phyloP scores from a whole-genome alignment of 1,140 invertebrate species.

The Drosophila arawakana region DNA sequence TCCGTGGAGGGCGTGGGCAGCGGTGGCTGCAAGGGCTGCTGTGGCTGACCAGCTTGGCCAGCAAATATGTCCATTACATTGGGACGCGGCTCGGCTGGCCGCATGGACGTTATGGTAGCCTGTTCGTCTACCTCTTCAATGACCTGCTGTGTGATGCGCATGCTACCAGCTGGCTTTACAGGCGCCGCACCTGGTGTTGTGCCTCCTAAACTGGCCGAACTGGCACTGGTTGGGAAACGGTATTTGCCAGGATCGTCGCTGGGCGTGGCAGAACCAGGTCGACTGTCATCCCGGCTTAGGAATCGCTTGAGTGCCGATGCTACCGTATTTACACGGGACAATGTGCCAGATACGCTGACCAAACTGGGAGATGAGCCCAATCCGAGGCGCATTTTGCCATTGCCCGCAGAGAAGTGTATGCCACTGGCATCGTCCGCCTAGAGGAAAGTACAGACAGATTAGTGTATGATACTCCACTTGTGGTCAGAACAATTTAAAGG shows the following conservation, averaged over 20 bases:
- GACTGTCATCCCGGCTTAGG: slow-evolving; percentile 89
- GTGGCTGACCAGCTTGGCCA: slow-evolving; percentile 61
- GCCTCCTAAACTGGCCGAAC: slow-evolving; percentile 66
- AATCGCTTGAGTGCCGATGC: slow-evolving; percentile 90
- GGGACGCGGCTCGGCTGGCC: slow-evolving; percentile 86
- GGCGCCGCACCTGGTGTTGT: slow-evolving; percentile 22
- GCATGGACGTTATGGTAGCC: slow-evolving; percentile 90
- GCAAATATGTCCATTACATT: slow-evolving; percentile 87
- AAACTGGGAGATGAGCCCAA: slow-evolving; percentile 85
- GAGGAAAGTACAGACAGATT: neutral
- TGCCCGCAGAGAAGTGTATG: slow-evolving; percentile 89
- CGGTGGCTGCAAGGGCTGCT: slow-evolving; percentile 53
- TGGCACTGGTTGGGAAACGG: slow-evolving; percentile 76
- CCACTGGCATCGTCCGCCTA: slow-evolving; percentile 88
- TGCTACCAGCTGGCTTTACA: slow-evolving; percentile 85
- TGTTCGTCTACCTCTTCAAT: slow-evolving; percentile 94
- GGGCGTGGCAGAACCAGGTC: slow-evolving; percentile 76
- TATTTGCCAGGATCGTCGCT: slow-evolving; percentile 72
- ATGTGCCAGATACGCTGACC: slow-evolving; percentile 86
- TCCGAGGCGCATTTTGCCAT: slow-evolving; percentile 84
- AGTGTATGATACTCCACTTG: neutral
- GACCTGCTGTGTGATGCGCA: slow-evolving; percentile 90
- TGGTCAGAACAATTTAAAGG: neutral
- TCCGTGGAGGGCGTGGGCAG: slow-evolving; percentile 9
- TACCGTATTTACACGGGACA: slow-evolving; percentile 89